Evolutionary conservation across 2,113 vertebrate species (phyloP).

Genomic region (Pedetes capensis): DNA sequence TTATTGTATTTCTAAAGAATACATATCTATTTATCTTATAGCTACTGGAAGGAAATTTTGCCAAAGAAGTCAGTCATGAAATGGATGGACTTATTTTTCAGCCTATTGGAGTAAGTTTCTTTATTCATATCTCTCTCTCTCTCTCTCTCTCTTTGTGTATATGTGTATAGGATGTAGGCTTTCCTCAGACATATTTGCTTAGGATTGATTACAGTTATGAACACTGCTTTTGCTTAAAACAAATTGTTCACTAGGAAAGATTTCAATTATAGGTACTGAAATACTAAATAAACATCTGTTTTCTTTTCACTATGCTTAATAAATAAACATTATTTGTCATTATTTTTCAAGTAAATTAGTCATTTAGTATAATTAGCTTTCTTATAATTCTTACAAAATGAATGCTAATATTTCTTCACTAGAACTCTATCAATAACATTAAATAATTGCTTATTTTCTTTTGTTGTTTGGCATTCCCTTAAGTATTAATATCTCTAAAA

Average conservation of each 20-base stretch:
- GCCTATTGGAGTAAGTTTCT: conserved; percentile 93
- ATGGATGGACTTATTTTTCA: conserved; percentile 99
- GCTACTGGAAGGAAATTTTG: conserved; percentile 98
- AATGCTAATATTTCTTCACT: conserved; percentile 10
- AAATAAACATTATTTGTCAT: not conserved
- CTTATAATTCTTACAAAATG: not conserved
- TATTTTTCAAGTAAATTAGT: conserved; percentile 36
- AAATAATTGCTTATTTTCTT: not conserved
- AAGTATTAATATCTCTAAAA: conserved; percentile 51
- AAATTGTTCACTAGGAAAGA: not conserved
- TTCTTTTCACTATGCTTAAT: conserved; percentile 5
- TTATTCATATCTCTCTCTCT: too few relatives aligned
- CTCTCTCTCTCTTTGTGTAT: too few relatives aligned
- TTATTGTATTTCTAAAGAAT: conserved; percentile 46
- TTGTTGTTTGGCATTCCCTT: not conserved
- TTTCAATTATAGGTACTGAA: not conserved
- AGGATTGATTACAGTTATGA: not conserved
- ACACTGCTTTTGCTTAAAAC: conserved; percentile 3
- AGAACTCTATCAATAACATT: conserved; percentile 5
- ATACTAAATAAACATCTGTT: not conserved
- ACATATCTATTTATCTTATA: conserved; percentile 80
- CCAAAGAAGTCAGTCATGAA: conserved; percentile 98
- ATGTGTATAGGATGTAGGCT: not conserved
- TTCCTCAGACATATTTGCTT: not conserved
- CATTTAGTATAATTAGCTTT: conserved; percentile 21